Conservation (phyloP, 2,113 vertebrate species). For the Xenotilapia flavipinnis region DNA sequence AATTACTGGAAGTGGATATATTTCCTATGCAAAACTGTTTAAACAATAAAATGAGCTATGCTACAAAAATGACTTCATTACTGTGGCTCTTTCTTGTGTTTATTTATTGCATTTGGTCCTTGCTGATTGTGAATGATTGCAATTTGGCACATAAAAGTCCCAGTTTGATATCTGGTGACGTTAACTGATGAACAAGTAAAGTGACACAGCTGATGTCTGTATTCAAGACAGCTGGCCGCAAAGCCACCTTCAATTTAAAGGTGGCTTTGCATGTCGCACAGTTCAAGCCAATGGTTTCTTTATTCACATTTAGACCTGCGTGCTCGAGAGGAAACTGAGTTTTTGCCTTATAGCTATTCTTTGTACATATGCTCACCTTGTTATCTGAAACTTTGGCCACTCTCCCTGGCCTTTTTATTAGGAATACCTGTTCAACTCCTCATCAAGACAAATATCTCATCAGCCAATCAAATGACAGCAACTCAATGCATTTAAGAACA, state of each 20-base stretch:
- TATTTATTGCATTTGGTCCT: neutral
- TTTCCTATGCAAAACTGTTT: constrained; percentile 99
- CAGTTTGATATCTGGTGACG: neutral
- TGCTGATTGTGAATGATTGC: neutral
- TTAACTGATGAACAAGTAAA: neutral
- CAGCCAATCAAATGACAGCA: neutral
- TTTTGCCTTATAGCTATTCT: neutral
- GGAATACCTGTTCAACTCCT: neutral
- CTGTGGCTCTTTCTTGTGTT: constrained; percentile 44
- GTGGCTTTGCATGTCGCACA: neutral
- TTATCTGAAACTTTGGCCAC: neutral
- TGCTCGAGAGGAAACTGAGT: neutral
- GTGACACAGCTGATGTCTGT: neutral
- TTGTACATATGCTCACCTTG: neutral
- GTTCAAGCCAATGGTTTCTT: neutral
- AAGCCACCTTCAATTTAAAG: neutral
- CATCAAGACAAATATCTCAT: neutral
- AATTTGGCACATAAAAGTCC: neutral
- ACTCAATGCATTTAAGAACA: neutral
- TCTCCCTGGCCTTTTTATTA: neutral
- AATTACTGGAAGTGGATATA: constrained; percentile 99
- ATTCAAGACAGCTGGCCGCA: neutral
- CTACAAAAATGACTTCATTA: constrained; percentile 77
- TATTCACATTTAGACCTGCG: neutral
- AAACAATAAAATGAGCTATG: constrained; percentile 99